phyloP scores from a whole-genome alignment of 2,888 invertebrate genomes.

The Trachelus iudaicus region DNA sequence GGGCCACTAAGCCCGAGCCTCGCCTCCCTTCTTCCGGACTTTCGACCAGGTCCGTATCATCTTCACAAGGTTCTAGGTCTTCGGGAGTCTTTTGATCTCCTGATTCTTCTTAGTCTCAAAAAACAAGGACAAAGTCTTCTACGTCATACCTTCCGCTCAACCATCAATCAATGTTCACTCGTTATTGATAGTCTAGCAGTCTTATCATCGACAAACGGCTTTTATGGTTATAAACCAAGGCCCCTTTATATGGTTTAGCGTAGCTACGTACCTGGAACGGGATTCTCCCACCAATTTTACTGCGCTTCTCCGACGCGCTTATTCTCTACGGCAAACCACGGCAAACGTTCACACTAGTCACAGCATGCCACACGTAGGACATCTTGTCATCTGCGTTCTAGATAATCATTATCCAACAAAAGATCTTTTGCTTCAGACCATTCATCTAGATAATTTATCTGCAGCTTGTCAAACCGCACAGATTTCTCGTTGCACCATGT shows the following conservation, averaged over 20 bases:
- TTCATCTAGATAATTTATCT: not conserved
- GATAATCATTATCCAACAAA: not conserved
- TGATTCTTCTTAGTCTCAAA: not conserved
- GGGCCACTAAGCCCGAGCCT: conserved; percentile 63
- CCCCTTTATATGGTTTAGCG: not conserved
- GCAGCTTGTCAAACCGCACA: not conserved
- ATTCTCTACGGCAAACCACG: not conserved
- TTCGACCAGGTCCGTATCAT: not conserved
- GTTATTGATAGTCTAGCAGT: not conserved
- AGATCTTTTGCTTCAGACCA: not conserved
- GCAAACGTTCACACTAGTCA: not conserved
- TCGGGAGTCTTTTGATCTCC: not conserved
- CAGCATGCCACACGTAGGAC: not conserved
- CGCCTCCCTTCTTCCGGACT: conserved; percentile 25
- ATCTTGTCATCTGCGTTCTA: not conserved
- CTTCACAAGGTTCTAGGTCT: not conserved
- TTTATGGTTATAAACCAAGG: not conserved
- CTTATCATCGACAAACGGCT: not conserved
- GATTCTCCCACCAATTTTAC: not conserved
- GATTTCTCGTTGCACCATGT: not conserved
- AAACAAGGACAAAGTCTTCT: not conserved
- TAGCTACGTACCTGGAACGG: not conserved
- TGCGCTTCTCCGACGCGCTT: not conserved
- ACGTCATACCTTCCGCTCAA: not conserved
- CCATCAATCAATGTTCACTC: not conserved